phyloP scores from a whole-genome alignment of 2,888 invertebrate species.

The Drosophila birchii region DNA sequence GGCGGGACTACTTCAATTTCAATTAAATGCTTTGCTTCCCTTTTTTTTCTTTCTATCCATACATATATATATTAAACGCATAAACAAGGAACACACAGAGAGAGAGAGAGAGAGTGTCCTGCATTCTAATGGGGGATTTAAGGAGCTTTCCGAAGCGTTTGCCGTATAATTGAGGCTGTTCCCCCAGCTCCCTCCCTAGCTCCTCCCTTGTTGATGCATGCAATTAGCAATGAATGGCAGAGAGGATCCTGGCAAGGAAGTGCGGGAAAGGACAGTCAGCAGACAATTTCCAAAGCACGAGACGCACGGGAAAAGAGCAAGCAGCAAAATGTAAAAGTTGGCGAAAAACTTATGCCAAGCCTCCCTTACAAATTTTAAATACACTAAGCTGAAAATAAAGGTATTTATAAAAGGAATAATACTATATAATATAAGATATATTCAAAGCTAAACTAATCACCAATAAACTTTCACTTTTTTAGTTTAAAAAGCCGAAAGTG shows the following conservation, averaged over 20 bases:
- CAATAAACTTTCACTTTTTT: not conserved
- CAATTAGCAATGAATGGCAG: conserved; percentile 61
- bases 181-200: not conserved
- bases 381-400: not conserved
- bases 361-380: not conserved
- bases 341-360: conserved; percentile 47
- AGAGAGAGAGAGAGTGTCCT: conserved; percentile 12
- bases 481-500: not conserved
- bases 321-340: conserved; percentile 55
- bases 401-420: not conserved
- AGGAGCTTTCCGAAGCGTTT: conserved; percentile 29
- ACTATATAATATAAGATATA: not conserved
- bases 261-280: not conserved
- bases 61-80: conserved; percentile 69
- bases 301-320: conserved; percentile 21
- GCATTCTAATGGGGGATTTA: conserved; percentile 52
- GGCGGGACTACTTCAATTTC: conserved; percentile 69
- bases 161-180: conserved; percentile 60
- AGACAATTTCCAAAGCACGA: conserved; percentile 13
- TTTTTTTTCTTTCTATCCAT: conserved; percentile 7
- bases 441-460: not conserved
- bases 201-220: conserved; percentile 59
- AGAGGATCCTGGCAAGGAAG: conserved; percentile 19
- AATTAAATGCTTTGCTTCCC: conserved; percentile 52
- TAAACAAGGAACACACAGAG: conserved; percentile 75